These are phyloP conservation scores for Dryococelus australis DNA, from an alignment of 2,888 invertebrate species.

Conservation along the genomic window DNA sequence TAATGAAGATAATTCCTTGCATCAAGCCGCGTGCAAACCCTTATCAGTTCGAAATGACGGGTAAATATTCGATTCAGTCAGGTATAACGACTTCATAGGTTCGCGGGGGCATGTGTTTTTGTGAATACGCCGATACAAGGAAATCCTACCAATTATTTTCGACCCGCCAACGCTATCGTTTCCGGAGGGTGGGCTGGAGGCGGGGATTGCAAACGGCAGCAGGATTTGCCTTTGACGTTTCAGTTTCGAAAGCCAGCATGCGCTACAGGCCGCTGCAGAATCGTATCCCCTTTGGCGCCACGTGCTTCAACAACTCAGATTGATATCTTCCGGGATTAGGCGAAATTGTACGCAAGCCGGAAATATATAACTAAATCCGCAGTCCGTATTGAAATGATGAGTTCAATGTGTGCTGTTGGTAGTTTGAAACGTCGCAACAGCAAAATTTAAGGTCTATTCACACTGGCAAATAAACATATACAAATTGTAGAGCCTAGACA, in stretches of 20 bases:
- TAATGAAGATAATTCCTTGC: background rate
- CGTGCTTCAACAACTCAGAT: background rate
- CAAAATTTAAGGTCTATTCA: no score
- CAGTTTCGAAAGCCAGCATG: background rate
- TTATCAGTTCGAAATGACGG: background rate
- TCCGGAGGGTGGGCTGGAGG: background rate
- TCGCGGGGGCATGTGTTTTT: background rate
- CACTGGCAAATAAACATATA: no score
- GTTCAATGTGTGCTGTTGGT: no score
- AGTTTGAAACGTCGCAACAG: no score
- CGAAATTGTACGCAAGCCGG: background rate
- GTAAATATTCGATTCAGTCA: conserved; percentile 8
- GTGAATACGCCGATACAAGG: background rate
- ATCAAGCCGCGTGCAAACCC: background rate
- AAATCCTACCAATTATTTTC: background rate
- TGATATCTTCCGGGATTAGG: background rate
- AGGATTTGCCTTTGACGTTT: background rate
- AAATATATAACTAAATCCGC: no score
- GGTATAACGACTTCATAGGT: background rate
- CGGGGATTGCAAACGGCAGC: background rate
- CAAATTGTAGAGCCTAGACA: no score
- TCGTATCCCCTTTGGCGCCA: background rate
- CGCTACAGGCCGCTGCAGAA: background rate
- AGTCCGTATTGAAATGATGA: no score
- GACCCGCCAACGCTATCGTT: background rate